Conservation (phyloP, 2,797 vertebrate species). For the Diplodus sargus region DNA sequence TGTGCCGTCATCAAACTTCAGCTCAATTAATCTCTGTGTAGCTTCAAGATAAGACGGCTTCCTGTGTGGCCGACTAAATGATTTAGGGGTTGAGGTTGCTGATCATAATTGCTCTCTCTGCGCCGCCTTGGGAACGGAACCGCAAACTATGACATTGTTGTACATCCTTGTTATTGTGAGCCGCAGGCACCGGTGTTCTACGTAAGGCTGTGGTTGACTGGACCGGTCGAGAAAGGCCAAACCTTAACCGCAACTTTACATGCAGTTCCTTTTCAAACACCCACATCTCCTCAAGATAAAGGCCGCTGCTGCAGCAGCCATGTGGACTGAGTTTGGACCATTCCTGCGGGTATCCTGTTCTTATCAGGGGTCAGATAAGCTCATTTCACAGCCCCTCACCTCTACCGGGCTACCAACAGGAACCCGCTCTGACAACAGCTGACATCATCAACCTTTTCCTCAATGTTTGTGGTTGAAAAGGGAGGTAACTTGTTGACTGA, state of each 20-base stretch:
- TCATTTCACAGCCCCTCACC: conserved; percentile 78
- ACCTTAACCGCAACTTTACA: conserved; percentile 33
- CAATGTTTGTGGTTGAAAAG: conserved; percentile 20
- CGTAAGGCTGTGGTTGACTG: conserved; percentile 35
- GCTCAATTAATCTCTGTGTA: conserved; percentile 61
- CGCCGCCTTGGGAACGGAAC: conserved; percentile 59
- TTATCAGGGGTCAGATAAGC: conserved; percentile 83
- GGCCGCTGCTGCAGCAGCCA: conserved; percentile 45
- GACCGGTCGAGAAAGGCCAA: conserved; percentile 28
- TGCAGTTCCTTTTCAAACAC: conserved; percentile 51
- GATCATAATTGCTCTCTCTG: conserved; percentile 65
- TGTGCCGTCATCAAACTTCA: conserved; percentile 51
- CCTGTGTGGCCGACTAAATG: conserved; percentile 73
- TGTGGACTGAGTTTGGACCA: conserved; percentile 75
- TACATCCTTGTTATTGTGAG: conserved; percentile 43
- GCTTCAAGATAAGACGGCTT: conserved; percentile 67
- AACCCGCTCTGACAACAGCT: conserved; percentile 50
- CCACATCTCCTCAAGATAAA: conserved; percentile 65
- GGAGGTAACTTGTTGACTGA: conserved; percentile 2
- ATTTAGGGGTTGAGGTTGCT: conserved; percentile 71
- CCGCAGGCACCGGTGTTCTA: neutral
- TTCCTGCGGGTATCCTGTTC: conserved; percentile 76
- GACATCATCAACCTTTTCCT: conserved; percentile 36
- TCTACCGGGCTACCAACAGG: conserved; percentile 62
- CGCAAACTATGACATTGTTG: conserved; percentile 49